Conservation (phyloP, 2,888 invertebrate species). For the Argyra leucocephala region DNA sequence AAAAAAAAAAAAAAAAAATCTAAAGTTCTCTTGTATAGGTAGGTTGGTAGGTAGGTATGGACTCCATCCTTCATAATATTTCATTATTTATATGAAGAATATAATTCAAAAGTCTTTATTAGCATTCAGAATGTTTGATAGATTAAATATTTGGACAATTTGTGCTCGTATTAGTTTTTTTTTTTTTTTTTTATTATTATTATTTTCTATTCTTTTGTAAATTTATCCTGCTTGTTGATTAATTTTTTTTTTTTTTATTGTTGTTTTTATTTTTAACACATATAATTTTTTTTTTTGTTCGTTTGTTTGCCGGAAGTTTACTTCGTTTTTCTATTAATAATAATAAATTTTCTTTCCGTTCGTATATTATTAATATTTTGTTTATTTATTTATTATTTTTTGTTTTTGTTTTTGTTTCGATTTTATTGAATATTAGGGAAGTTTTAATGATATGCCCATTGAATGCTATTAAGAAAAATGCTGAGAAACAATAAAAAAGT, state of each 20-base stretch:
- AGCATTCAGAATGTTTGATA: neutral
- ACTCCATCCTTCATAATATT: no score
- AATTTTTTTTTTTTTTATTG: no score
- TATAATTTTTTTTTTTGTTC: no score
- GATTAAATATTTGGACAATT: neutral
- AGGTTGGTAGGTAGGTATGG: no score
- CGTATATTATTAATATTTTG: neutral
- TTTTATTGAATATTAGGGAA: constrained; percentile 1
- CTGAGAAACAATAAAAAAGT: neutral
- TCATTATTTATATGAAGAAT: neutral
- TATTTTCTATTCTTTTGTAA: neutral
- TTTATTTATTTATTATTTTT: constrained; percentile 1
- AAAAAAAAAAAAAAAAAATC: no score
- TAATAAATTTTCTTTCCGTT: neutral
- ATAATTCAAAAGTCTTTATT: constrained; percentile 1
- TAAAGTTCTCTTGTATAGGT: no score
- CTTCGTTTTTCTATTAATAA: neutral
- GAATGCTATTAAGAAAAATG: neutral
- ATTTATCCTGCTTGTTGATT: neutral
- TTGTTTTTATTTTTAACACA: no score
- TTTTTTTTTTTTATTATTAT: neutral
- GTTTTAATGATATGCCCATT: constrained; percentile 1
- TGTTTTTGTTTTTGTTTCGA: neutral
- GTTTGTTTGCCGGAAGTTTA: no score
- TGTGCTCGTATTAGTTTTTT: neutral